phyloP scores from a whole-genome alignment of 1,140 invertebrate genomes.

The Brachionus paranguensis region DNA sequence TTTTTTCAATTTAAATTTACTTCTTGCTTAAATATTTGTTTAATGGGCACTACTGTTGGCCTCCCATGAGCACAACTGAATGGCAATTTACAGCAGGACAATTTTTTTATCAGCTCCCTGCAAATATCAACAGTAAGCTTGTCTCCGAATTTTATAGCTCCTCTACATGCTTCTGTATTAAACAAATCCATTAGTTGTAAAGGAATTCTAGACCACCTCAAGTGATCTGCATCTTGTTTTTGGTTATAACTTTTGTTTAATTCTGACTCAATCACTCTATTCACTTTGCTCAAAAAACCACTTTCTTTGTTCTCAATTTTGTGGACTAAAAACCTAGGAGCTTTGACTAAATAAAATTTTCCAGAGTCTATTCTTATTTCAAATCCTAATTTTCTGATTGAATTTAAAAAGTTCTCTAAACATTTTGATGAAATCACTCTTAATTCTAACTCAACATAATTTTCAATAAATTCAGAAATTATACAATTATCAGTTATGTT shows the following conservation, averaged over 20 bases:
- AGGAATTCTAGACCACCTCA: background rate
- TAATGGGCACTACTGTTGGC: slow-evolving; percentile 16
- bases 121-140: background rate
- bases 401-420: background rate
- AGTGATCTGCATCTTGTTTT: background rate
- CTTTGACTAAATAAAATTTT: background rate
- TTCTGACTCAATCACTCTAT: background rate
- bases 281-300: background rate
- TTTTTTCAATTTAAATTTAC: background rate
- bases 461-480: background rate
- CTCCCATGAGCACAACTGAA: slow-evolving; percentile 37
- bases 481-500: background rate
- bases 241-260: background rate
- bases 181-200: slow-evolving; percentile 10
- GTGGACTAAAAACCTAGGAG: background rate
- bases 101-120: background rate
- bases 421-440: background rate
- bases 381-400: background rate
- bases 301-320: background rate
- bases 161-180: slow-evolving; percentile 24
- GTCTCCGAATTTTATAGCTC: slow-evolving; percentile 37
- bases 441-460: background rate
- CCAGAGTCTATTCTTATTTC: background rate
- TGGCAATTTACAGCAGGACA: background rate
- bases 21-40: background rate